Conservation (phyloP, 2,888 invertebrate species). For the Drosophila atripex region DNA sequence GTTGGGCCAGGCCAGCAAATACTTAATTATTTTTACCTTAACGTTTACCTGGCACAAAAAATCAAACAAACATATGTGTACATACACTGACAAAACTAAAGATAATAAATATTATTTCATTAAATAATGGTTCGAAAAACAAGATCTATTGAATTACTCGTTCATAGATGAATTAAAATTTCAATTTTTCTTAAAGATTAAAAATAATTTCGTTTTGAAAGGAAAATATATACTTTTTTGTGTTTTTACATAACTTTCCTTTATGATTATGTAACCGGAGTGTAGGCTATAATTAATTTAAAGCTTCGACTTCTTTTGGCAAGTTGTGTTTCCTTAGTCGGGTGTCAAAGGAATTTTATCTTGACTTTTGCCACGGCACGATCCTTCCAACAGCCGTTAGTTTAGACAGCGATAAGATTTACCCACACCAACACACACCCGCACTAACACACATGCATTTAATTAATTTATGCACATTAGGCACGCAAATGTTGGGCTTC, state of each 20-base stretch:
- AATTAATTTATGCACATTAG: constrained; percentile 75
- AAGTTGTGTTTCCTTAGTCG: constrained; percentile 49
- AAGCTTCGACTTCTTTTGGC: constrained; percentile 57
- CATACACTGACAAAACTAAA: neutral
- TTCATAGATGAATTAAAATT: too few relatives aligned
- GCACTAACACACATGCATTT: constrained; percentile 18
- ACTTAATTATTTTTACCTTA: constrained; percentile 69
- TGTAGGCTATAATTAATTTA: constrained; percentile 66
- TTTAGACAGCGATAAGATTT: constrained; percentile 67
- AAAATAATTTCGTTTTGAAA: too few relatives aligned
- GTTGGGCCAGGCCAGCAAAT: constrained; percentile 55
- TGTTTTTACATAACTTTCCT: neutral
- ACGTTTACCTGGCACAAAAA: constrained; percentile 23
- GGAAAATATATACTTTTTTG: neutral
- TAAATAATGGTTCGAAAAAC: neutral
- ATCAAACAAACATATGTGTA: constrained; percentile 13
- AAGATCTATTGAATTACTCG: too few relatives aligned
- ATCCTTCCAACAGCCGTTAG: constrained; percentile 66
- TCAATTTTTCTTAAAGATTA: neutral
- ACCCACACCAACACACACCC: constrained; percentile 11
- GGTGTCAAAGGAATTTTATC: constrained; percentile 55
- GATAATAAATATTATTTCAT: neutral
- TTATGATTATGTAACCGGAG: neutral
- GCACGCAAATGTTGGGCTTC: constrained; percentile 61
- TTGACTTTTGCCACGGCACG: constrained; percentile 45